phyloP scores from a whole-genome alignment of 2,888 invertebrate genomes.

The Rhodophaea formosa region DNA sequence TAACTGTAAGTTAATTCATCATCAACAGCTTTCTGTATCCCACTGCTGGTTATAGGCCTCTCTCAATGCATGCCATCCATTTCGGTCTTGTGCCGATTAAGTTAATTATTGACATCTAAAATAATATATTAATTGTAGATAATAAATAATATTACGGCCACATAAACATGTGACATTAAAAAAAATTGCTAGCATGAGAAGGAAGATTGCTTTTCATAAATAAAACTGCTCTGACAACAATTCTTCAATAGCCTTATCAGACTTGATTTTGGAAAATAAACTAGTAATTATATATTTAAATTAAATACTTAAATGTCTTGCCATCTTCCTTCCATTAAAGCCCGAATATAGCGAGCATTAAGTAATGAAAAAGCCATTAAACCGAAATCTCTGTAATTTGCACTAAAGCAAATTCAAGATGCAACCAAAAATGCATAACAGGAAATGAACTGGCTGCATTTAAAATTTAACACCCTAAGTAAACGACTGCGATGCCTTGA shows the following conservation, averaged over 20 bases:
- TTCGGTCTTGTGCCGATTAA: too few relatives aligned
- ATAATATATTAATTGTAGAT: too few relatives aligned
- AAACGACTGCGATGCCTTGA: constrained; percentile 12
- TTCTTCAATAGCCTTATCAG: not conserved
- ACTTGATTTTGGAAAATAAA: not conserved
- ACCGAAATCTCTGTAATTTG: constrained; percentile 9
- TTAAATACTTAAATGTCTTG: not conserved
- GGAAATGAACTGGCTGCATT: constrained; percentile 15
- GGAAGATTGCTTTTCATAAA: too few relatives aligned
- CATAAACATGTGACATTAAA: too few relatives aligned
- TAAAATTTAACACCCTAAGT: constrained; percentile 18
- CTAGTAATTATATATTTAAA: not conserved
- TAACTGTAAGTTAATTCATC: too few relatives aligned
- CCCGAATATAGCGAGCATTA: constrained; percentile 8
- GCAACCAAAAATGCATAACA: constrained; percentile 17
- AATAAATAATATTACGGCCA: too few relatives aligned
- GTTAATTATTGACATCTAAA: too few relatives aligned
- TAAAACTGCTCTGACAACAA: not conserved
- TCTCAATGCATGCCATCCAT: too few relatives aligned
- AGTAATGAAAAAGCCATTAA: constrained; percentile 10
- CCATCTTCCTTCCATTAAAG: not conserved
- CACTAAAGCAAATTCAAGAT: constrained; percentile 14
- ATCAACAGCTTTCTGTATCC: too few relatives aligned
- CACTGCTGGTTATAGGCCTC: too few relatives aligned
- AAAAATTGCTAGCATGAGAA: too few relatives aligned